Percentiles rank a stretch among this genome's conserved stretches.
These are phyloP conservation scores for Aleiodes testaceus DNA, from an alignment of 2,888 invertebrate genomes.

Conservation along the genomic window DNA sequence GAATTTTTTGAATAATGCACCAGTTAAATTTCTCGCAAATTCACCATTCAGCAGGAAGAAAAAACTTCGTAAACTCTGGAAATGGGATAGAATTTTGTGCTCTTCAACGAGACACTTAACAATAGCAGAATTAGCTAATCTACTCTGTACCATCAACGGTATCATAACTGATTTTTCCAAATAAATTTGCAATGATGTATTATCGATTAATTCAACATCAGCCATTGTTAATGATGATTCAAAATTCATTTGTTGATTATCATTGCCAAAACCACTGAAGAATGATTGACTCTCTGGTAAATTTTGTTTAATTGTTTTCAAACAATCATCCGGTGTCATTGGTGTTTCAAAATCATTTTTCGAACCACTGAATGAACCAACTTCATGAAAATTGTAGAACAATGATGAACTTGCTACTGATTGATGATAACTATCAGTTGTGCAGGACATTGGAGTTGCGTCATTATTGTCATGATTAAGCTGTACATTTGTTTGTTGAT, in stretches of 20 bases:
- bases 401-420: slow-evolving; percentile 59
- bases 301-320: slow-evolving; percentile 36
- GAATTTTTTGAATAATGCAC: slow-evolving; percentile 80
- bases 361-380: slow-evolving; percentile 57
- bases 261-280: slow-evolving; percentile 55
- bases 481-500: slow-evolving; percentile 7
- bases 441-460: slow-evolving; percentile 69
- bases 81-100: slow-evolving; percentile 81
- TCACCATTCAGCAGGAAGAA: slow-evolving; percentile 88
- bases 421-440: slow-evolving; percentile 65
- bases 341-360: slow-evolving; percentile 51
- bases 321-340: slow-evolving; percentile 46
- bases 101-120: slow-evolving; percentile 81
- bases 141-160: slow-evolving; percentile 81
- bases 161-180: slow-evolving; percentile 80
- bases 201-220: slow-evolving; percentile 69
- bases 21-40: slow-evolving; percentile 82
- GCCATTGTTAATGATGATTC: slow-evolving; percentile 60
- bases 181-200: slow-evolving; percentile 74
- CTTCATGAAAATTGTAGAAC: slow-evolving; percentile 56
- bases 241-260: slow-evolving; percentile 37
- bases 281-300: slow-evolving; percentile 43
- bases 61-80: slow-evolving; percentile 83
- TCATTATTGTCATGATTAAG: slow-evolving; percentile 36
- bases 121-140: slow-evolving; percentile 82